Base-by-base conservation (phyloP, 2,888 invertebrate genomes). In the Lampropteryx suffumata region DNA sequence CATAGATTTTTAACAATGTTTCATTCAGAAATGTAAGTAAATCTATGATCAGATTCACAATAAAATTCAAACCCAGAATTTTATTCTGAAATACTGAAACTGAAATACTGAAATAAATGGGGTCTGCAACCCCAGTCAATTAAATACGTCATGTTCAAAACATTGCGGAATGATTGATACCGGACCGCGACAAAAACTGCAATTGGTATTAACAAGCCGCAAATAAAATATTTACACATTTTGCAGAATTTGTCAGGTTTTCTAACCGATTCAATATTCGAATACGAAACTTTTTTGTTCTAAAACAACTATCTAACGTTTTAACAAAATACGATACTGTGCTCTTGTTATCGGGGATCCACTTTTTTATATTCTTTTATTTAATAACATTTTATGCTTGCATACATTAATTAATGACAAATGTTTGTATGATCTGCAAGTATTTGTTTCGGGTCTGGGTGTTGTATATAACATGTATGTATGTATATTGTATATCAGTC, bases 341-440 rank as follows among this genome's bases (percentile, higher is more conserved):
- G 46, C 55, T 58, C 64, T 71, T 59, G 68, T 67, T 69, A 70
- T 59, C 62, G 57, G 47, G 57, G 60, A 49, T 51, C 47, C 56
- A 55, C 62, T 63, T 60, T 58, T 51, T 33, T 29, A 46, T 50
- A 40, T 47, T 50, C 54, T 56, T 61, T 61, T 55, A 54, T 50
- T 47, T 57, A 55, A 62, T 57, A 62, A 61, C 53, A 34, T 53
- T 59, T 44, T 57, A 57, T 45, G 61, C 52, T 54, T n/a, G n/a
- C n/a, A n/a, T n/a, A n/a, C n/a, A n/a, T n/a, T n/a, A n/a, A n/a
- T n/a, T n/a, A n/a, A n/a, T n/a, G n/a, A n/a, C n/a, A n/a, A n/a
- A n/a, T n/a, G n/a, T n/a, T n/a, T n/a, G n/a, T n/a, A n/a, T n/a
- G n/a, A n/a, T n/a, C n/a, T n/a, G n/a, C n/a, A n/a, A n/a, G n/a